A percentile compares a stretch with the other conserved stretches of the same genome.
phyloP scores from a whole-genome alignment of 1,140 invertebrate species.

The Brachionus asplanchnoidis region DNA sequence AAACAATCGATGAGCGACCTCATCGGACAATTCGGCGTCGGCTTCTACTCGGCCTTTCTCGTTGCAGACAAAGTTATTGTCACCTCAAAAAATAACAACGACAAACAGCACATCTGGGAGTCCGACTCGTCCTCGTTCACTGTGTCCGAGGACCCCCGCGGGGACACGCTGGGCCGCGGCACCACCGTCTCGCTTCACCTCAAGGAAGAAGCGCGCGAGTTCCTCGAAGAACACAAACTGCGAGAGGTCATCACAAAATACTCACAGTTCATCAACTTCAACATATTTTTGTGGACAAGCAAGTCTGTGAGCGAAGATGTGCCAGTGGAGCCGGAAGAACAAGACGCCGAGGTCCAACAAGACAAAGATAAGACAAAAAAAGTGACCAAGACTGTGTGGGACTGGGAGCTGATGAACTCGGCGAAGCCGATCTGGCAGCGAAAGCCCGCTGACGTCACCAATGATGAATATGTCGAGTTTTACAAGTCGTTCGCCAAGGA shows the following conservation, averaged over 20 bases:
- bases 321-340: slow-evolving; percentile 60
- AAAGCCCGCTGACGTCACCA: slow-evolving; percentile 70
- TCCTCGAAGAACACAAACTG: slow-evolving; percentile 83
- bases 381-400: slow-evolving; percentile 86
- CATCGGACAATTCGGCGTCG: slow-evolving; percentile 85
- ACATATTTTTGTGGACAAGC: slow-evolving; percentile 91
- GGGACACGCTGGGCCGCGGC: slow-evolving; percentile 79
- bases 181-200: slow-evolving; percentile 77
- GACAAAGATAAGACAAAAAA: slow-evolving; percentile 52
- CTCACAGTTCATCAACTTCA: slow-evolving; percentile 99
- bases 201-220: slow-evolving; percentile 94
- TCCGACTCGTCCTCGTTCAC: slow-evolving; percentile 75
- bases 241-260: slow-evolving; percentile 89
- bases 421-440: slow-evolving; percentile 85
- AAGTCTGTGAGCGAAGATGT: slow-evolving; percentile 72
- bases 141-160: slow-evolving; percentile 86
- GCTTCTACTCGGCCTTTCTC: slow-evolving; percentile 94
- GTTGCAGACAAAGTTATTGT: slow-evolving; percentile 63
- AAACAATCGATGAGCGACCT: slow-evolving; percentile 45
- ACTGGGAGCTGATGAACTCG: slow-evolving; percentile 93
- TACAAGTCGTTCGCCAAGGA: slow-evolving; percentile 91
- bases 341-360: slow-evolving; percentile 55
- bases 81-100: slow-evolving; percentile 89
- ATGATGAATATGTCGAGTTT: slow-evolving; percentile 85
- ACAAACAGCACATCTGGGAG: slow-evolving; percentile 95